A percentile compares a stretch with the other conserved stretches of the same genome.
These are phyloP conservation scores for Azemiops feae DNA, from an alignment of 2,113 vertebrate species.

Conservation along the genomic window DNA sequence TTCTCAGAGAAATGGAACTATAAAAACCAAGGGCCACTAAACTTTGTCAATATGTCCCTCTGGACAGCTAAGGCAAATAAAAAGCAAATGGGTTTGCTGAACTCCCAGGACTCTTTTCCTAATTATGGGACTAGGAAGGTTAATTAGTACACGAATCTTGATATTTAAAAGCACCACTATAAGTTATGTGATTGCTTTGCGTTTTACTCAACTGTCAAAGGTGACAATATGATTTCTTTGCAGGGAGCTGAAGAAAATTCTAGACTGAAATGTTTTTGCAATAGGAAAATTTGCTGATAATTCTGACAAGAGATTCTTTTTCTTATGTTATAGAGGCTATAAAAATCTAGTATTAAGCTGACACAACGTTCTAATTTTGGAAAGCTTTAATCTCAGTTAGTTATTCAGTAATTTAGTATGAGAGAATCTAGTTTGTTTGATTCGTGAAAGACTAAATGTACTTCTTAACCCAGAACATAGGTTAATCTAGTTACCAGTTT, in stretches of 20 bases:
- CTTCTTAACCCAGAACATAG: not conserved
- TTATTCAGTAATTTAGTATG: not conserved
- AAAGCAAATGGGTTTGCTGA: not conserved
- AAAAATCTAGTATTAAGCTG: not conserved
- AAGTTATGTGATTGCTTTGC: not conserved
- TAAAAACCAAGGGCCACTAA: not conserved
- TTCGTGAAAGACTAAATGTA: not conserved
- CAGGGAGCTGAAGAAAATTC: not conserved
- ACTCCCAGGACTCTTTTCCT: not conserved
- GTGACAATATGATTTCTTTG: not conserved
- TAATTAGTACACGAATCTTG: constrained; percentile 2
- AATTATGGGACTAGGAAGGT: constrained; percentile 7
- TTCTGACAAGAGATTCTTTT: not conserved
- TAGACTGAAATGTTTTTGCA: not conserved
- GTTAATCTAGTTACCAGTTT: not conserved
- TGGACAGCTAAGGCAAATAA: not conserved
- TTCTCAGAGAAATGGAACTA: not conserved
- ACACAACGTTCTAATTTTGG: not conserved
- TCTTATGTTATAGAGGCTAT: not conserved
- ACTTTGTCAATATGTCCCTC: not conserved
- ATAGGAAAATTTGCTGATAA: not conserved
- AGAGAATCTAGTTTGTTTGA: not conserved
- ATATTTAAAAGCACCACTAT: not conserved
- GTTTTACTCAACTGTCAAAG: not conserved
- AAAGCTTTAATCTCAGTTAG: not conserved